phyloP scores from a whole-genome alignment of 2,113 vertebrate genomes.

The Centrocercus urophasianus region DNA sequence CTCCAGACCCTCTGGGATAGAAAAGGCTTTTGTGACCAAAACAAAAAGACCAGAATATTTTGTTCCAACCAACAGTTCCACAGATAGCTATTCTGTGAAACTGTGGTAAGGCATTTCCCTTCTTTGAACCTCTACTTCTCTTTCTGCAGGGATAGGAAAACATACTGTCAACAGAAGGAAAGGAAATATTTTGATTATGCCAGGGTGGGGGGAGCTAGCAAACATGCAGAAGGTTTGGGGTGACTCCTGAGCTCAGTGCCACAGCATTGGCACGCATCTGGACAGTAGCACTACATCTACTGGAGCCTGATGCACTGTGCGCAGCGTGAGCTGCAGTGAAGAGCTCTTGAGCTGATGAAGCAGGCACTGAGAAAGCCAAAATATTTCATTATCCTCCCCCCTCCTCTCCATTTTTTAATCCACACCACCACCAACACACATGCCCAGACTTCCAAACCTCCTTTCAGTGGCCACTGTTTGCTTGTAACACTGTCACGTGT shows the following conservation, averaged over 20 bases:
- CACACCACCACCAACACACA: background rate
- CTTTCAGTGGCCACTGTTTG: background rate
- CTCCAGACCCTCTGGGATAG: background rate
- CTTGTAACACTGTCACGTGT: background rate
- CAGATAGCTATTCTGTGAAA: background rate
- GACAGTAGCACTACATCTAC: rapidly evolving
- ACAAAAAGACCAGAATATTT: background rate
- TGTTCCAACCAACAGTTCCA: background rate
- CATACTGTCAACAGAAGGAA: background rate
- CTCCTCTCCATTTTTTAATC: background rate
- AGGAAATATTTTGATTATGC: background rate
- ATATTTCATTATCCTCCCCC: background rate
- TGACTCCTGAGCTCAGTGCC: background rate
- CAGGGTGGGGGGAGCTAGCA: background rate
- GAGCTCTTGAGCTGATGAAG: background rate
- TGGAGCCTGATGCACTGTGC: background rate
- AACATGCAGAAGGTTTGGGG: background rate
- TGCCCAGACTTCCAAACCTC: background rate
- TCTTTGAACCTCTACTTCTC: background rate
- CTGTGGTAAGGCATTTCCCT: background rate
- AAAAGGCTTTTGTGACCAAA: background rate
- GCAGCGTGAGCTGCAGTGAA: background rate
- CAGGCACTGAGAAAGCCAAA: background rate
- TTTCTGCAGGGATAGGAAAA: background rate
- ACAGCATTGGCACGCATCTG: background rate